phyloP scores from a whole-genome alignment of 2,797 vertebrate species.

The Triplophysa bombifrons region DNA sequence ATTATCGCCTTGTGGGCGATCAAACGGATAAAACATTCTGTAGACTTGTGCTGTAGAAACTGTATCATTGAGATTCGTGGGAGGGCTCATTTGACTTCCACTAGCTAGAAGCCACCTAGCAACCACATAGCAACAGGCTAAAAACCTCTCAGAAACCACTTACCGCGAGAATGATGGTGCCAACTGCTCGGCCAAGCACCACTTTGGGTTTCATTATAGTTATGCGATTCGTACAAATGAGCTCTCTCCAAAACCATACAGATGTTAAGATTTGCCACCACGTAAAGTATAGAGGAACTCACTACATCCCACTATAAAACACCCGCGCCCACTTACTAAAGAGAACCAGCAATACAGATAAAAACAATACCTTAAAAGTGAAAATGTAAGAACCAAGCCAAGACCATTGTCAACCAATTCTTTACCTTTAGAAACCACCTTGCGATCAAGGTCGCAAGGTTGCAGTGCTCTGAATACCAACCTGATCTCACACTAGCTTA shows the following conservation, averaged over 20 bases:
- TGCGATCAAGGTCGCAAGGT: slow-evolving; percentile 27
- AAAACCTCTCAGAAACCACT: background rate
- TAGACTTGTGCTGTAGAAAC: background rate
- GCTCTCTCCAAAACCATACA: slow-evolving; percentile 10
- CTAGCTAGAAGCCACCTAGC: background rate
- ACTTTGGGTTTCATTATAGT: background rate
- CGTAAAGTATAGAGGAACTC: background rate
- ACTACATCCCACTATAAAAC: slow-evolving; percentile 4
- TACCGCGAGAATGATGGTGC: background rate
- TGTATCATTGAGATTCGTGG: background rate
- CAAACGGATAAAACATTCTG: background rate
- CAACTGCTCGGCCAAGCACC: slow-evolving; percentile 2
- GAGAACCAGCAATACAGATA: background rate
- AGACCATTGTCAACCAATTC: slow-evolving; percentile 4
- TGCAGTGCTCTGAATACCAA: slow-evolving; percentile 9
- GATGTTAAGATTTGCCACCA: slow-evolving; percentile 18
- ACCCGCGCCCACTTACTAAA: background rate
- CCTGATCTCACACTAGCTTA: slow-evolving; percentile 12
- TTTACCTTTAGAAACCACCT: slow-evolving; percentile 10
- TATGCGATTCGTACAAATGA: background rate
- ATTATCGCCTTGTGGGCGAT: background rate
- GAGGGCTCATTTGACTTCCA: background rate
- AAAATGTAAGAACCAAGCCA: slow-evolving; percentile 22
- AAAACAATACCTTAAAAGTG: slow-evolving; percentile 7
- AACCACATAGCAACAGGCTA: slow-evolving; percentile 1